Conservation (phyloP, 2,888 invertebrate species). For the Synergus gifuensis region DNA sequence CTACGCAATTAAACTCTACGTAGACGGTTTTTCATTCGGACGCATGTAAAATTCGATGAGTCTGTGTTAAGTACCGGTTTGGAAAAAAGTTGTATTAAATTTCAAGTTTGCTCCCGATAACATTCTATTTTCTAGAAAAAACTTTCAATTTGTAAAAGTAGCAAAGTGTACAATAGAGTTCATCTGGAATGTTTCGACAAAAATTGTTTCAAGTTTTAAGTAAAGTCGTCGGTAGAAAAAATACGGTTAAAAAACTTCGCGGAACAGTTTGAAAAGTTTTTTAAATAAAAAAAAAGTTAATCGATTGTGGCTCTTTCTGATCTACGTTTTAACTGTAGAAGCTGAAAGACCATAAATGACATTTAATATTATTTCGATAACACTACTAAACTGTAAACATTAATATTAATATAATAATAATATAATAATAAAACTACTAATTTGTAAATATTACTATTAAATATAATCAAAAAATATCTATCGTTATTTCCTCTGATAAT, state of each 20-base stretch:
- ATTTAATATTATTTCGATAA: constrained; percentile 67
- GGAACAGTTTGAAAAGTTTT: constrained; percentile 32
- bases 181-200: constrained; percentile 25
- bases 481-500: constrained; percentile 51
- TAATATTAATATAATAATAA: constrained; percentile 67
- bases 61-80: constrained; percentile 30
- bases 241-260: constrained; percentile 17
- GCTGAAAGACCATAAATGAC: constrained; percentile 45
- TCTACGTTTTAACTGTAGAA: constrained; percentile 24
- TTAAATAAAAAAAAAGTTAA: constrained; percentile 24
- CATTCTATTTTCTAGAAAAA: constrained; percentile 18
- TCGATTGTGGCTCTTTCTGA: not conserved
- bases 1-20: constrained; percentile 31
- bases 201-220: constrained; percentile 23
- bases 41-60: constrained; percentile 35
- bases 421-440: constrained; percentile 72
- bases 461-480: constrained; percentile 76
- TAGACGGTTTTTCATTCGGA: constrained; percentile 34
- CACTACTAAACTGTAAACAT: constrained; percentile 63
- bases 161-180: constrained; percentile 29
- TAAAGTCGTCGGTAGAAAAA: constrained; percentile 36
- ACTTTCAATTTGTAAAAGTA: constrained; percentile 1
- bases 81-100: constrained; percentile 31
- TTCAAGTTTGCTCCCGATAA: constrained; percentile 26
- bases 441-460: constrained; percentile 75